Percentiles rank a stretch among this genome's conserved stretches.
These are phyloP conservation scores for Dendroctonus valens DNA, from an alignment of 1,140 invertebrate genomes.

Conservation along the genomic window DNA sequence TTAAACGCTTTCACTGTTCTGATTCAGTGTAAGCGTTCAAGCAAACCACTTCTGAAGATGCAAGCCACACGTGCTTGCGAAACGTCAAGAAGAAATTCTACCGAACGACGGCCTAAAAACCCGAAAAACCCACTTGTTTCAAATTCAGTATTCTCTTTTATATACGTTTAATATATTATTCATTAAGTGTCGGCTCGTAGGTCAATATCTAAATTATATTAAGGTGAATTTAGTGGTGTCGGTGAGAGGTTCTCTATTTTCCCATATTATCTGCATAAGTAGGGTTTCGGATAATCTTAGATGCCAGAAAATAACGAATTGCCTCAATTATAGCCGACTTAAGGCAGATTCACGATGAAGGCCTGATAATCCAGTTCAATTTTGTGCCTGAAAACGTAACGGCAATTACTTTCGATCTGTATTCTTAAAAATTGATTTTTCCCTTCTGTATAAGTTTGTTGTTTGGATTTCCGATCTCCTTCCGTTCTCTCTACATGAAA, in stretches of 20 bases:
- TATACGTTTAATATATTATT: background rate
- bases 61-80: no score
- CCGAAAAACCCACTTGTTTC: no score
- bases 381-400: slow-evolving; percentile 10
- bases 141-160: background rate
- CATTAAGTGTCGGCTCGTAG: background rate
- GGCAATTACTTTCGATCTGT: background rate
- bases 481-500: background rate
- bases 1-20: no score
- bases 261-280: slow-evolving; percentile 13
- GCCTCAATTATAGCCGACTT: slow-evolving; percentile 15
- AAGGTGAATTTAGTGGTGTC: background rate
- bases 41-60: no score
- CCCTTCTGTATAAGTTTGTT: background rate
- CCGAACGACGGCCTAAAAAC: no score
- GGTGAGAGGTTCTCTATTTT: slow-evolving; percentile 1
- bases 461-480: no score
- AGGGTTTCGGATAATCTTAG: slow-evolving; percentile 13
- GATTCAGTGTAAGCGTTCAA: no score
- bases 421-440: background rate
- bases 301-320: slow-evolving; percentile 18
- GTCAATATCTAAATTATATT: background rate
- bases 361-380: slow-evolving; percentile 18
- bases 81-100: no score
- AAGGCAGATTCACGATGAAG: slow-evolving; percentile 3